Conservation (phyloP, 2,888 invertebrate genomes). For the Scaptomyza cyrtandrae region DNA sequence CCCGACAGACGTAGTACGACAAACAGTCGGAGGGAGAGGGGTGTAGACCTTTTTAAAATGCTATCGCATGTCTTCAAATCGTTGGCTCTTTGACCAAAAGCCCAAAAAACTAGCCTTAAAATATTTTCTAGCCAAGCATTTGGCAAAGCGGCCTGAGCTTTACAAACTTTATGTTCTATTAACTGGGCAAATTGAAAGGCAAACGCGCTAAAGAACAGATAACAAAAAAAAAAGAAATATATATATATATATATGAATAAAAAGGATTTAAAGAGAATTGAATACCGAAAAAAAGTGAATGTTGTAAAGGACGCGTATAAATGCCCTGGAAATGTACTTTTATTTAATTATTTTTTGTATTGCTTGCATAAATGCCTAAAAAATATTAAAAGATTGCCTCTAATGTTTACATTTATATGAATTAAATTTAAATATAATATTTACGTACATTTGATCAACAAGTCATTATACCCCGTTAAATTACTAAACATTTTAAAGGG, state of each 20-base stretch:
- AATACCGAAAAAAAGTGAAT: slow-evolving; percentile 19
- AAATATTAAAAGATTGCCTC: too few relatives aligned
- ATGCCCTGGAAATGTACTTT: too few relatives aligned
- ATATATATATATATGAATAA: neutral
- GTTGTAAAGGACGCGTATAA: neutral
- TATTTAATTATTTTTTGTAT: neutral
- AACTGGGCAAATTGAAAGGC: slow-evolving; percentile 68
- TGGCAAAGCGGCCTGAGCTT: slow-evolving; percentile 54
- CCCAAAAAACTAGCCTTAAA: slow-evolving; percentile 46
- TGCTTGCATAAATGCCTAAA: too few relatives aligned
- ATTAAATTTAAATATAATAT: too few relatives aligned
- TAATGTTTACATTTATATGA: too few relatives aligned
- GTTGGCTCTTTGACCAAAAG: slow-evolving; percentile 9
- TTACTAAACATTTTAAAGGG: neutral
- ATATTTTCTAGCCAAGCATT: slow-evolving; percentile 69
- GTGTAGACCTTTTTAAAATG: slow-evolving; percentile 59
- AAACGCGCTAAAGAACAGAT: slow-evolving; percentile 30
- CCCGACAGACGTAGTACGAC: slow-evolving; percentile 64
- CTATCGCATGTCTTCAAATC: slow-evolving; percentile 33
- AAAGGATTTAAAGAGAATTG: slow-evolving; percentile 1
- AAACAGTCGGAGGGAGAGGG: slow-evolving; percentile 38
- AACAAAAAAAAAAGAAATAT: neutral
- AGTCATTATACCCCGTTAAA: neutral
- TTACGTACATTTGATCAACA: too few relatives aligned
- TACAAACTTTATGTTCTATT: slow-evolving; percentile 36